Base-by-base conservation (phyloP, 1,140 invertebrate genomes). In the Rhagoletis pomonella region DNA sequence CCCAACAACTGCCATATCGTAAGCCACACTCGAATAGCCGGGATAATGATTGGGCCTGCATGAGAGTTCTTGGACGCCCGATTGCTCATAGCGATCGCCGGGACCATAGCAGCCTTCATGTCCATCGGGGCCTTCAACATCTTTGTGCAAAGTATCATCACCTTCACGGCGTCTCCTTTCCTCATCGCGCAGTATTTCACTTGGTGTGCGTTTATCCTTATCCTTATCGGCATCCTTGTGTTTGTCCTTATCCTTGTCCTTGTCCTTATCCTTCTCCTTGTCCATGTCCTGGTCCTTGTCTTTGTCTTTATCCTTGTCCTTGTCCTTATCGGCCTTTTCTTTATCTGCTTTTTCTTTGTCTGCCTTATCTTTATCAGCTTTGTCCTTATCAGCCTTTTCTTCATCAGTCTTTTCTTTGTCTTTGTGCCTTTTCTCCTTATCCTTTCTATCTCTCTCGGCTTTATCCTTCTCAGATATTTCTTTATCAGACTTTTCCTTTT, bases 1-100 rank as follows among this genome's bases (percentile, higher is more conserved):
- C 2, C 92, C 91, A 4, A 85, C 89, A 14, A 92, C 88, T 2
- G 91, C 90, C 88, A 92, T 17, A n/a, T 87, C 65, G 10, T 91
- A 85, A 0, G 91, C 90, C 47, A 67, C 39, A 6, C 88, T 85
- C 19, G n/a, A 89, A 85, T 90, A 92, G 12, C 89, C 88, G 1
- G 91, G 91, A 87, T 90, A 91, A 6, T 58, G n/a, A 59, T 84
- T 87, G 2, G 88, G 87, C 19, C 87, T 88, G n/a, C 62, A 86
- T 14, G 44, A 67, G 62, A 86, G 86, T 55, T 4, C n/a, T 0
- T 5, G 64, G 39, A 50, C 59, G 47, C 17, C 29, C 10, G 42
- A 44, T 14, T 55, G 12, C n/a, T 58, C 64, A 44, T 29, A n/a
- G 17, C 50, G 42, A 14, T 87, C 50, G 50, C 4, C 55, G 2